Percentiles rank a stretch among this genome's conserved stretches.
Conservation (phyloP, 2,888 invertebrate genomes). For the Pammene fasciana region DNA sequence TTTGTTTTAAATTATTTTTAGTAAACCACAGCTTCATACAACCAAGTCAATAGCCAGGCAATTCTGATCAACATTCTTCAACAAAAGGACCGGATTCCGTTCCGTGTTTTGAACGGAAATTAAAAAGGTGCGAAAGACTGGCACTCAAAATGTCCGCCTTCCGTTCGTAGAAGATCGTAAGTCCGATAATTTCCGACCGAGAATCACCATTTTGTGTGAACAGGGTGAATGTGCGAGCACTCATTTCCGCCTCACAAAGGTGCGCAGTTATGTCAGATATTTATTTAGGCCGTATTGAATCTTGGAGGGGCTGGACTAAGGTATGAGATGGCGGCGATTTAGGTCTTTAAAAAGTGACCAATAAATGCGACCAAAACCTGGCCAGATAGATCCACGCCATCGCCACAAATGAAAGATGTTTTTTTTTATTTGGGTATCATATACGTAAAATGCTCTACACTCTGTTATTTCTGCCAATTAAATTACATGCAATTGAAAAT, state of each 20-base stretch:
- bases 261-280: constrained; percentile 39
- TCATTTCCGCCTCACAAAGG: constrained; percentile 35
- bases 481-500: no score
- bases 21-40: constrained; percentile 3
- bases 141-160: background rate
- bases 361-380: no score
- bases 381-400: no score
- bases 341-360: background rate
- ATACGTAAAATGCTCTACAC: no score
- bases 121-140: constrained; percentile 27
- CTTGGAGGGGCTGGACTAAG: constrained; percentile 9
- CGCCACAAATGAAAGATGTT: no score
- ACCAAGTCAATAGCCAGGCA: constrained; percentile 11
- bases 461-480: no score
- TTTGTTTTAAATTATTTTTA: no score
- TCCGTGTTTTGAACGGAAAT: constrained; percentile 31
- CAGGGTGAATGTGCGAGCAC: constrained; percentile 7
- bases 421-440: no score
- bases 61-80: constrained; percentile 11
- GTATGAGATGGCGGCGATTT: constrained; percentile 8
- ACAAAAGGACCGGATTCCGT: constrained; percentile 29
- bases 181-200: constrained; percentile 14
- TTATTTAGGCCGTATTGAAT: constrained; percentile 39
- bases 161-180: constrained; percentile 2
- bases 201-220: background rate